Evolutionary conservation across 1,140 invertebrate genomes (phyloP).

Genomic region (Pseudomyrmex sp.): DNA sequence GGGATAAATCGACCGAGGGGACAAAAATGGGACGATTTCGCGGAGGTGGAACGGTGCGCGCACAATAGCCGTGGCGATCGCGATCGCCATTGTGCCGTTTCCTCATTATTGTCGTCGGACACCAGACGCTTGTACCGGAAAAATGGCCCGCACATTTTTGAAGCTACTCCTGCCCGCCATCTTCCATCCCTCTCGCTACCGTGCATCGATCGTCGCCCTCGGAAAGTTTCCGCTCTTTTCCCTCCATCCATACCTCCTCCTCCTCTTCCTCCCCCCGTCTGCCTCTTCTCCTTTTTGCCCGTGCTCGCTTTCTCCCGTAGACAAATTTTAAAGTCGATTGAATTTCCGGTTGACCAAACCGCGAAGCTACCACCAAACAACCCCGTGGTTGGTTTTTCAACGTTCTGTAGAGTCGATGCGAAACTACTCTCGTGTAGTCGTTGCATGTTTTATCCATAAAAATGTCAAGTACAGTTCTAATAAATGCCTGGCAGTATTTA

Average conservation of each 20-base stretch:
- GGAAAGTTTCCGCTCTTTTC: conserved; percentile 65
- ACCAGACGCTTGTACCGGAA: conserved; percentile 62
- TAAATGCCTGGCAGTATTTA: conserved; percentile 27
- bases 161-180: conserved; percentile 49
- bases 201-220: conserved; percentile 65
- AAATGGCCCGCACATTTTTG: conserved; percentile 74
- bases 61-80: conserved; percentile 72
- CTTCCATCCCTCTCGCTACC: conserved; percentile 42
- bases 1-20: conserved; percentile 54
- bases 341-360: conserved; percentile 65
- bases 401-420: conserved; percentile 46
- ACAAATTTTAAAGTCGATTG: conserved; percentile 71
- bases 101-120: conserved; percentile 66
- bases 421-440: conserved; percentile 32
- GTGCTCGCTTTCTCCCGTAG: conserved; percentile 41
- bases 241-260: conserved; percentile 6
- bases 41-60: conserved; percentile 51
- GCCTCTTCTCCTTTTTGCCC: conserved; percentile 42
- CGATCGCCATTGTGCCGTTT: conserved; percentile 72
- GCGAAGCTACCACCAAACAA: conserved; percentile 56
- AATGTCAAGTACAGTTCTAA: conserved; percentile 30
- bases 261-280: not conserved
- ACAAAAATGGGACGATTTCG: conserved; percentile 68
- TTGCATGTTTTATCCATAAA: conserved; percentile 27
- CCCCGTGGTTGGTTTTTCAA: conserved; percentile 54